A percentile compares a stretch with the other conserved stretches of the same genome.
Conservation (phyloP, 2,797 vertebrate species). For the Erithacus rubecula region DNA sequence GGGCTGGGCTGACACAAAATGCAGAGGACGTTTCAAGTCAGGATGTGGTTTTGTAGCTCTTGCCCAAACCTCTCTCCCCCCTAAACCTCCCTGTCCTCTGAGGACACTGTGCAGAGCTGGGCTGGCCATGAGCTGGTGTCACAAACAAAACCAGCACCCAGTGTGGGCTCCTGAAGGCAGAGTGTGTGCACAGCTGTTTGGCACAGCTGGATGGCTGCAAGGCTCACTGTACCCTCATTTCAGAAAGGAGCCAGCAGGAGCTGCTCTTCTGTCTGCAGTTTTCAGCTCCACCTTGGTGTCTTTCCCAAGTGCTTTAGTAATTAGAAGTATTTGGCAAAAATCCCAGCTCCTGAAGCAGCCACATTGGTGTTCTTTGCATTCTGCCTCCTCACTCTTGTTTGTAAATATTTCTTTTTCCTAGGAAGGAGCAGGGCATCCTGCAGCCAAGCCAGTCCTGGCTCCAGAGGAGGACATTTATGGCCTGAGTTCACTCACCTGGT, state of each 20-base stretch:
- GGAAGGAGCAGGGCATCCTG: slow-evolving; percentile 25
- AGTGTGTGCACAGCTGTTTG: not conserved
- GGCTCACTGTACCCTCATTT: fast-evolving
- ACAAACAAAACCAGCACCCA: not conserved
- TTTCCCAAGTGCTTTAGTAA: not conserved
- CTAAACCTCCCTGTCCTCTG: not conserved
- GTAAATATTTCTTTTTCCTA: slow-evolving; percentile 34
- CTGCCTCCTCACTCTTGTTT: not conserved
- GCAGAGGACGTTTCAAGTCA: not conserved
- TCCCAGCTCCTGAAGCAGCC: not conserved
- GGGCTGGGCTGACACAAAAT: not conserved
- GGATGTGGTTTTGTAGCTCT: slow-evolving; percentile 38
- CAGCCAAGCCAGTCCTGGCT: not conserved
- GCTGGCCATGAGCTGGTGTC: not conserved
- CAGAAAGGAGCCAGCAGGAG: not conserved
- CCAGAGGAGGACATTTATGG: slow-evolving; percentile 30
- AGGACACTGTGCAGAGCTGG: not conserved
- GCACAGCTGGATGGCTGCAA: not conserved
- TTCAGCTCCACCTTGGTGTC: not conserved
- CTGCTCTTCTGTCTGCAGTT: not conserved
- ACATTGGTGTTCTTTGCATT: not conserved
- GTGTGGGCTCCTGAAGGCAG: not conserved
- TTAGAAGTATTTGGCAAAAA: not conserved
- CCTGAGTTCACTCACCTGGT: slow-evolving; percentile 55
- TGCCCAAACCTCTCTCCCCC: not conserved